Conservation (phyloP, 1,140 invertebrate genomes). For the Calliphora vicina region DNA sequence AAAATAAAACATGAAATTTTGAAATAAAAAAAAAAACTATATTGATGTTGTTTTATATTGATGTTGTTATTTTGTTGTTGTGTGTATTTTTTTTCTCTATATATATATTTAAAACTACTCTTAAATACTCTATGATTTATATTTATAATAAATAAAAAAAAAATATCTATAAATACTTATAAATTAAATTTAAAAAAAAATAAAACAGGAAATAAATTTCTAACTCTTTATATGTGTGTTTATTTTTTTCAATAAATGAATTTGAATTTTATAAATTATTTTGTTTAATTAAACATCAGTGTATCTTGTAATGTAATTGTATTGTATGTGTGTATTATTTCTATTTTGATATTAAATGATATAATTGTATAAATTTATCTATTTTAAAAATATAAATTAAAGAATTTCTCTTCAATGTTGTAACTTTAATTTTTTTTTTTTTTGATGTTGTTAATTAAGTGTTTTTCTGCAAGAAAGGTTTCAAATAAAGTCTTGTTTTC, state of each 20-base stretch:
- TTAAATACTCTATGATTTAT: neutral
- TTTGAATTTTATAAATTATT: too few relatives aligned
- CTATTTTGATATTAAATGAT: too few relatives aligned
- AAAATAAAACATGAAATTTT: neutral
- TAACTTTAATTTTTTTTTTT: neutral
- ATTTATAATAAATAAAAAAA: too few relatives aligned
- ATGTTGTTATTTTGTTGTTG: slow-evolving; percentile 16
- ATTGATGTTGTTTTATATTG: slow-evolving; percentile 11
- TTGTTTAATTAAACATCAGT: too few relatives aligned
- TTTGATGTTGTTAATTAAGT: neutral
- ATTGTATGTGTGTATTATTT: slow-evolving; percentile 15
- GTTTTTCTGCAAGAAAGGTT: neutral
- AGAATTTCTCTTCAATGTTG: neutral
- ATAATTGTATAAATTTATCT: neutral
- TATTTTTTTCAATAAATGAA: neutral
- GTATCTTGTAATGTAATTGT: too few relatives aligned
- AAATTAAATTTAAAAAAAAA: too few relatives aligned
- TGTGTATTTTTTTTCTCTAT: slow-evolving; percentile 2
- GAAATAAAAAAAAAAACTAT: neutral
- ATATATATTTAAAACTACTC: neutral
- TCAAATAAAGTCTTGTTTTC: neutral
- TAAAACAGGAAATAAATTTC: neutral
- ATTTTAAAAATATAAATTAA: neutral
- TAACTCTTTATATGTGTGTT: slow-evolving; percentile 4
- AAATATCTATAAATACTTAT: neutral